Evolutionary conservation across 2,888 invertebrate species (phyloP).

Genomic region (Willowsia nigromaculata): DNA sequence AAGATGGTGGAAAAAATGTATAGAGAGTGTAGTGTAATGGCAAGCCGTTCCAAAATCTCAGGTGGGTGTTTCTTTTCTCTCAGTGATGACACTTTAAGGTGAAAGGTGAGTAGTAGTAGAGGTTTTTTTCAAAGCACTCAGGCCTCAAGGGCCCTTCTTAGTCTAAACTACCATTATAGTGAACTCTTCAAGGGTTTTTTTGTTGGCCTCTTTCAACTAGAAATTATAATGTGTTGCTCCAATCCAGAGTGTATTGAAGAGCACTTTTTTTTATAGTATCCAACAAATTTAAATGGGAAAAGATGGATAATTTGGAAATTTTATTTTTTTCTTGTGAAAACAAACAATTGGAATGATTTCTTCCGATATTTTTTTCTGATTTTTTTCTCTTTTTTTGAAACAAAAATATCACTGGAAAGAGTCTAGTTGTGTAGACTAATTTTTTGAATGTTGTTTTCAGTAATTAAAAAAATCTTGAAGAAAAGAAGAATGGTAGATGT

Average conservation of each 20-base stretch:
- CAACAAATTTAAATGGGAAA: background rate
- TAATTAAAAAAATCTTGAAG: constrained; percentile 39
- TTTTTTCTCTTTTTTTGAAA: constrained; percentile 6
- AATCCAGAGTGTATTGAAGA: constrained; percentile 38
- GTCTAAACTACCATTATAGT: constrained; percentile 51
- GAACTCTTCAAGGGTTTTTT: constrained; percentile 48
- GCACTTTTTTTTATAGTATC: constrained; percentile 22
- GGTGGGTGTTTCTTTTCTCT: constrained; percentile 15
- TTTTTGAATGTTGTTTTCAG: constrained; percentile 12
- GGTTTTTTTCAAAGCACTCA: constrained; percentile 62
- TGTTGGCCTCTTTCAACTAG: constrained; percentile 64
- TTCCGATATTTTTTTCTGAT: background rate
- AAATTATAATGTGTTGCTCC: constrained; percentile 31
- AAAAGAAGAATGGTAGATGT: constrained; percentile 53
- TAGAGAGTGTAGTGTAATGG: no score
- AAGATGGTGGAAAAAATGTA: background rate
- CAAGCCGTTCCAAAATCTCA: constrained; percentile 58
- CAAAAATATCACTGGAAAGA: constrained; percentile 53
- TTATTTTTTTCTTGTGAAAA: background rate
- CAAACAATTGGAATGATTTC: constrained; percentile 23
- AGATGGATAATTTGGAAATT: background rate
- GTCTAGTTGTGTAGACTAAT: background rate
- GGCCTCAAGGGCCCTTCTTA: constrained; percentile 62
- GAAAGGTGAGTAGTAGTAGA: constrained; percentile 28
- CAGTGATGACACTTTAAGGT: constrained; percentile 39